Evolutionary conservation across 2,113 vertebrate species (phyloP).

Genomic region (Nansenia antarctica): DNA sequence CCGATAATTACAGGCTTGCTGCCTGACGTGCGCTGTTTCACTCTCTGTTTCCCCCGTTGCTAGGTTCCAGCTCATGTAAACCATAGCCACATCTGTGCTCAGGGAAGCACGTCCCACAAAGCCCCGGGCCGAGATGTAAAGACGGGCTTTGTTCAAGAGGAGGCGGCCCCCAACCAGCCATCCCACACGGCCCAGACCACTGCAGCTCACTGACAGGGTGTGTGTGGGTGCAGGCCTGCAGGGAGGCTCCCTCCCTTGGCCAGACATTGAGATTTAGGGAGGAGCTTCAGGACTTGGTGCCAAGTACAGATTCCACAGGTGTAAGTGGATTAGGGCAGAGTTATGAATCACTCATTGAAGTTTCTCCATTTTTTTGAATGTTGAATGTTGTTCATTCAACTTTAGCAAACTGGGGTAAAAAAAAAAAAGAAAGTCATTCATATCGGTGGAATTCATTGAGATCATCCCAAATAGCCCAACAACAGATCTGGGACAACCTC

Average conservation of each 20-base stretch:
- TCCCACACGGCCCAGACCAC: too few relatives aligned
- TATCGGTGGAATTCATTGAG: too few relatives aligned
- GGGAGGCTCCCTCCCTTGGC: too few relatives aligned
- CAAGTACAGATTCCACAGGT: not conserved
- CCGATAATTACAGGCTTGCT: conserved; percentile 50
- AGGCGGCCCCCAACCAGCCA: conserved; percentile 2
- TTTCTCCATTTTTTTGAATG: too few relatives aligned
- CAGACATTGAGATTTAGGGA: not conserved
- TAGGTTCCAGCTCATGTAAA: conserved; percentile 40
- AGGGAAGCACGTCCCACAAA: too few relatives aligned
- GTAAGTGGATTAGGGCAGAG: too few relatives aligned
- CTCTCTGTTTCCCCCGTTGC: conserved; percentile 34
- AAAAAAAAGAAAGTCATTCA: too few relatives aligned
- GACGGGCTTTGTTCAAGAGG: conserved; percentile 55
- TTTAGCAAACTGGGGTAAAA: too few relatives aligned
- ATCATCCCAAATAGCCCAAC: too few relatives aligned
- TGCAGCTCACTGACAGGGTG: not conserved
- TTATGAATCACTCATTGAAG: too few relatives aligned
- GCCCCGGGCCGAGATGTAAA: conserved; percentile 31
- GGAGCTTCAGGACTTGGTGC: not conserved
- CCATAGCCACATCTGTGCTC: conserved; percentile 21
- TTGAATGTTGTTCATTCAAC: too few relatives aligned
- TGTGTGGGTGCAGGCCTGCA: not conserved
- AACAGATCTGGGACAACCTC: too few relatives aligned
- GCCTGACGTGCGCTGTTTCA: conserved; percentile 24